phyloP scores from a whole-genome alignment of 2,797 vertebrate genomes.

The Phataginus tricuspis region DNA sequence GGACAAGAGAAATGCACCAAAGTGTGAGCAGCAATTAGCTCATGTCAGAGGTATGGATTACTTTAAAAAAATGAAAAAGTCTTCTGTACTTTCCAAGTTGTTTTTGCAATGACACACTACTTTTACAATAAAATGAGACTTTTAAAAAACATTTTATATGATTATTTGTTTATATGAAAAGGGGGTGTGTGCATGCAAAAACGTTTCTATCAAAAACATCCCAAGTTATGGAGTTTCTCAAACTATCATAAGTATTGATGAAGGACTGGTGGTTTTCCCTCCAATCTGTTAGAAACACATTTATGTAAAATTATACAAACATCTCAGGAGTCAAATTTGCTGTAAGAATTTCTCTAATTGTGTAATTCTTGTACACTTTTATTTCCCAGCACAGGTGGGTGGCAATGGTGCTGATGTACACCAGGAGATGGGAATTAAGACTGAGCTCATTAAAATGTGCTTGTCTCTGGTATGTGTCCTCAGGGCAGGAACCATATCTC shows the following conservation, averaged over 20 bases:
- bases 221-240: not conserved
- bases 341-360: not conserved
- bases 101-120: not conserved
- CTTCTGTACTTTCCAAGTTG: not conserved
- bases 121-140: not conserved
- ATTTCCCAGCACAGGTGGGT: not conserved
- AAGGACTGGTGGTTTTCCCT: not conserved
- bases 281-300: not conserved
- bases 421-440: not conserved
- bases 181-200: not conserved
- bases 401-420: not conserved
- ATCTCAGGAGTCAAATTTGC: not conserved
- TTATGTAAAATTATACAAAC: not conserved
- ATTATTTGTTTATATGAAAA: not conserved
- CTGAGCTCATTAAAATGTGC: not conserved
- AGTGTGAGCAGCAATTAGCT: not conserved
- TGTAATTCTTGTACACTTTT: not conserved
- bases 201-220: conserved; percentile 26
- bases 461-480: not conserved
- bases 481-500: not conserved
- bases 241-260: not conserved
- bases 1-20: not conserved
- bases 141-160: not conserved
- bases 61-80: not conserved
- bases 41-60: not conserved